Evolutionary conservation across 2,888 invertebrate genomes (phyloP), one percentile per base, ranked within the genome.

Genomic region (Cetonia aurata): DNA sequence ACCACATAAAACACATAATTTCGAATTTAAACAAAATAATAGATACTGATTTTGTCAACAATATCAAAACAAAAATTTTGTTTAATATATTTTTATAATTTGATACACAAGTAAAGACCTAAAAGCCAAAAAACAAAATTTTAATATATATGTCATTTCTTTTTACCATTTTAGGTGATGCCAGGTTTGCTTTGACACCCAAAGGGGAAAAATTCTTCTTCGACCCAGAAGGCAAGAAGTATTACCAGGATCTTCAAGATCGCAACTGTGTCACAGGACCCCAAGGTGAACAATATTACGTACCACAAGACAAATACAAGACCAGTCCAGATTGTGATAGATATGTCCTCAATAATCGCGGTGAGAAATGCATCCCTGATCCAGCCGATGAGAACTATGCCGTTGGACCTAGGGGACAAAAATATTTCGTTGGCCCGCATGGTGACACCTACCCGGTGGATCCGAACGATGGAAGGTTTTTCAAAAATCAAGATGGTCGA

Each of bases 321-420:
- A 65, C 68, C 12, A 44, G 46, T 15, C 67, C 55, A 1, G 68
- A 67, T 13, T 60, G 71, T 12, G 68, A 71, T 19, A 19, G 71
- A 25, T 68, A 46, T 15, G 46, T 71, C 19, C 6, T 67, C 12
- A 67, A 67, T n/a, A 60, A 53, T 9, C 53, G 46, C 3, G 59
- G 59, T 6, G 68, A 71, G 15, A 67, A 57, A 41, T 67, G 55
- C 41, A 15, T 71, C 0, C 67, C 71, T 3, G 67, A 67, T 37
- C 71, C 67, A 19, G 41, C 59, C 10, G 67, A 71, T 53, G 71
- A 71, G 55, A 53, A 55, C 44, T 62, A 68, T 48, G 71, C 68
- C 13, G 41, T 71, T 31, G 67, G 59, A 19, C 71, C 71, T 6
- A 25, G 57, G 9, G 68, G 71, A 9, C 44, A 68, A 41, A 59